These are phyloP conservation scores for Pegoplata infirma DNA, from an alignment of 2,888 invertebrate species.

Conservation along the genomic window DNA sequence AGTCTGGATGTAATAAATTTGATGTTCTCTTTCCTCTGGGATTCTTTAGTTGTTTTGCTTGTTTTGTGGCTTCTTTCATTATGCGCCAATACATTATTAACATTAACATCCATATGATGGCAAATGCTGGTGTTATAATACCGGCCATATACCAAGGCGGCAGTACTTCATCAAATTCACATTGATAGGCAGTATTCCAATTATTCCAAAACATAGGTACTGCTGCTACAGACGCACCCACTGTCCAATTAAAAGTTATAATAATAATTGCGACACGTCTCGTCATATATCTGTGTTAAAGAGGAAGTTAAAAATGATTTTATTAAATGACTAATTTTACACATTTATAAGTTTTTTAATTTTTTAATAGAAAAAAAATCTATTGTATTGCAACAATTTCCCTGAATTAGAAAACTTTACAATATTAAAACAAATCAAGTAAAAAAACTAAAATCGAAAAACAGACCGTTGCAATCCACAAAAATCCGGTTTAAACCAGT, in stretches of 20 bases:
- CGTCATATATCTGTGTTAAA: constrained; percentile 82
- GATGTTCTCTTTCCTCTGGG: constrained; percentile 75
- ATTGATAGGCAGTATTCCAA: constrained; percentile 82
- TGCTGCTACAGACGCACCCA: constrained; percentile 83
- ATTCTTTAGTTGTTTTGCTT: constrained; percentile 83
- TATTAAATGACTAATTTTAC: too few species aligned
- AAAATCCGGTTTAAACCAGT: too few species aligned
- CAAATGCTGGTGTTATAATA: constrained; percentile 85
- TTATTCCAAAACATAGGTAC: constrained; percentile 89
- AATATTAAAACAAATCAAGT: too few species aligned
- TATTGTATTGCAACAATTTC: too few species aligned
- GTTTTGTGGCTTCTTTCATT: constrained; percentile 87
- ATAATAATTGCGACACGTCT: constrained; percentile 82
- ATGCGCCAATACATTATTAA: constrained; percentile 87
- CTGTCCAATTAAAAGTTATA: constrained; percentile 84
- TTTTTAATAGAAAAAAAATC: too few species aligned
- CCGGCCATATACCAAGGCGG: constrained; percentile 78
- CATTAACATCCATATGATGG: constrained; percentile 87
- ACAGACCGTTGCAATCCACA: too few species aligned
- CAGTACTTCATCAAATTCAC: constrained; percentile 85
- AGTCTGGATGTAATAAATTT: constrained; percentile 79
- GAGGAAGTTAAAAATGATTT: constrained; percentile 3
- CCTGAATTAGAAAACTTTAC: too few species aligned
- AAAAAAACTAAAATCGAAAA: too few species aligned
- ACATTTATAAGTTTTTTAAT: too few species aligned